Percentiles rank a stretch among this genome's conserved stretches.
Conservation (phyloP, 2,888 invertebrate species). For the Patella ulyssiponensis region DNA sequence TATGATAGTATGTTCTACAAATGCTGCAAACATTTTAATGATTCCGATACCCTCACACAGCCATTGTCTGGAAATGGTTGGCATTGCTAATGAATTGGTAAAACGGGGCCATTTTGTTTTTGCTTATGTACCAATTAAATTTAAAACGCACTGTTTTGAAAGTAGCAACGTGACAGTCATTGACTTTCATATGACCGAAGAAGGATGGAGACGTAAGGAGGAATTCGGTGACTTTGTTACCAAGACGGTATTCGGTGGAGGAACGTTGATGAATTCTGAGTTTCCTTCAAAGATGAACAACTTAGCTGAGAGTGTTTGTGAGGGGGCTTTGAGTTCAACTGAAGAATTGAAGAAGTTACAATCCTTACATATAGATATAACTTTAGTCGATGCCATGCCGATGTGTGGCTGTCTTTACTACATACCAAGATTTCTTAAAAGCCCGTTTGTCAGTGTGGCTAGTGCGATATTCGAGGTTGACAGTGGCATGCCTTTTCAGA, state of each 20-base stretch:
- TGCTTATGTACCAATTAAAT: constrained; percentile 15
- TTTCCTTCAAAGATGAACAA: not conserved
- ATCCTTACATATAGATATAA: not conserved
- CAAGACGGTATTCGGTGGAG: not conserved
- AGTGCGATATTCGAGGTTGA: not conserved
- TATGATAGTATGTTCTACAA: no score
- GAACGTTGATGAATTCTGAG: not conserved
- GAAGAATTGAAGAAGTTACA: not conserved
- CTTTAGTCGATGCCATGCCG: not conserved
- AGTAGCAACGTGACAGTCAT: not conserved
- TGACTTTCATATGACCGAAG: not conserved
- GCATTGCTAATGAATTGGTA: constrained; percentile 20
- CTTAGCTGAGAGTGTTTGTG: not conserved
- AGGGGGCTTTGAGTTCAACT: not conserved
- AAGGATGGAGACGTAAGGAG: not conserved
- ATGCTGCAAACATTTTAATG: constrained; percentile 17
- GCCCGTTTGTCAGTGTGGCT: not conserved
- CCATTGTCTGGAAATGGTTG: constrained; percentile 5
- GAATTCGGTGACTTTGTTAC: not conserved
- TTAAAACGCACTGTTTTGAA: constrained; percentile 3
- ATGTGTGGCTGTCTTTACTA: not conserved
- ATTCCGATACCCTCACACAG: constrained; percentile 17
- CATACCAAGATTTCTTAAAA: not conserved
- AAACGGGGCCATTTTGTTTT: constrained; percentile 22
- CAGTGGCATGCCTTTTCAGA: not conserved